These are phyloP conservation scores for Anorthoa munda DNA, from an alignment of 2,888 invertebrate genomes.

Conservation along the genomic window DNA sequence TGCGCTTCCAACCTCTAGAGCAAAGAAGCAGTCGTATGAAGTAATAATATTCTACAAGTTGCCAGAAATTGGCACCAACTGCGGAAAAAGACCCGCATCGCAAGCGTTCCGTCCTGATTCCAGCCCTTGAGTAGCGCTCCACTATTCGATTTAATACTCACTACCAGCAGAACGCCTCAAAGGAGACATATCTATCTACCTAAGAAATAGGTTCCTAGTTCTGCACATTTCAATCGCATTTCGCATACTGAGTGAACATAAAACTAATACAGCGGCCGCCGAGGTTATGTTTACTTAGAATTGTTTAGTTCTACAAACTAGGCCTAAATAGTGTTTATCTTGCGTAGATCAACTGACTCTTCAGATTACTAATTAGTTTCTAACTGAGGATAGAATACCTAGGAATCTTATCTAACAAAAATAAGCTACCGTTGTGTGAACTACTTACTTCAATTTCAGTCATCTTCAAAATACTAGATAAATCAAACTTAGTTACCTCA, in stretches of 20 bases:
- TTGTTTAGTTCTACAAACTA: slow-evolving; percentile 9
- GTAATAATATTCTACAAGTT: background rate
- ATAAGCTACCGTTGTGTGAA: too few species aligned
- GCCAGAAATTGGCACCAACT: background rate
- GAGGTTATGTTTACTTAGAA: slow-evolving; percentile 18
- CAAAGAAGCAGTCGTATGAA: too few species aligned
- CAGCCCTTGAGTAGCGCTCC: slow-evolving; percentile 3
- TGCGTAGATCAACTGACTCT: background rate
- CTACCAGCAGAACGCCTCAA: slow-evolving; percentile 25
- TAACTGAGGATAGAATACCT: background rate
- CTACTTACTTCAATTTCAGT: too few species aligned
- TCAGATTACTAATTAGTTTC: slow-evolving; percentile 11
- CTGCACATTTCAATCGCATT: slow-evolving; percentile 27
- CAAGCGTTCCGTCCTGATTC: slow-evolving; percentile 4
- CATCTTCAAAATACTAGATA: too few species aligned
- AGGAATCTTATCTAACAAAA: background rate
- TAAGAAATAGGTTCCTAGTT: background rate
- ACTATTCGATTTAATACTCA: slow-evolving; percentile 47
- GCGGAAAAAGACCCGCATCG: slow-evolving; percentile 6
- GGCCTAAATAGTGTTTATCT: background rate
- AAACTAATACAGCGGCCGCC: slow-evolving; percentile 10
- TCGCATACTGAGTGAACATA: slow-evolving; percentile 34
- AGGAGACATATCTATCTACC: slow-evolving; percentile 35
- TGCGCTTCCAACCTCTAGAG: background rate
- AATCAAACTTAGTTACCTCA: too few species aligned